Evolutionary conservation across 2,797 vertebrate species (phyloP), one percentile per base, ranked within the genome.

Genomic region (Mus spretus): DNA sequence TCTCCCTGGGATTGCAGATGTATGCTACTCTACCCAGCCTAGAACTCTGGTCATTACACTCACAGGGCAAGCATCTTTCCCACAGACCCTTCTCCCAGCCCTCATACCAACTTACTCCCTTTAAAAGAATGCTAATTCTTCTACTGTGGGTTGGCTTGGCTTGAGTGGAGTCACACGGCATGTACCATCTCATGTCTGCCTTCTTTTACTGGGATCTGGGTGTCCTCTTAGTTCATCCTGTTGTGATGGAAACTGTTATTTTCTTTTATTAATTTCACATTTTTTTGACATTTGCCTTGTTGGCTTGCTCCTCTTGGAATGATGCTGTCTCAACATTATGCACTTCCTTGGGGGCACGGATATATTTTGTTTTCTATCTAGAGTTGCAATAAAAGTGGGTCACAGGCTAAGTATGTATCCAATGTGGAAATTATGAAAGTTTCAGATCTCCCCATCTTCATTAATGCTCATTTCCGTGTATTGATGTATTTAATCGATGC

Each of bases 261-360:
- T 95, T 26, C 91, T 83, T 89, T 72, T 50, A 55, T 92, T 72
- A 93, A 77, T 91, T 91, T 44, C 1, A 81, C 15, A n/a, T 81
- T 93, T 88, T 89, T 89, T 57, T 80, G 72, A 90, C 63, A 95
- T 77, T 91, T 89, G 59, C 10, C 10, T 92, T 80, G 13, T 74
- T 91, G 63, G 12, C 50, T 92, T 95, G 44, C 5, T 57, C 57
- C 3, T 83, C 47, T 91, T 96, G 40, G 90, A 9, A 79, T 24
- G 70, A 83, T 91, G 47, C n/a, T 13, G 7, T 74, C 11, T 8
- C 19, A 57, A 37, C 82, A 26, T 44, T n/a, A 63, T 31, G 19
- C 22, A 78, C 81, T 65, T 8, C 2, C 17, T 90, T 90, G 79
- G 26, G 59, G 59, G 89, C 44, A 34, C 75, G 44, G 0, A 24